Base-by-base conservation (phyloP, 2,113 vertebrate species). In the Odocoileus virginianus region DNA sequence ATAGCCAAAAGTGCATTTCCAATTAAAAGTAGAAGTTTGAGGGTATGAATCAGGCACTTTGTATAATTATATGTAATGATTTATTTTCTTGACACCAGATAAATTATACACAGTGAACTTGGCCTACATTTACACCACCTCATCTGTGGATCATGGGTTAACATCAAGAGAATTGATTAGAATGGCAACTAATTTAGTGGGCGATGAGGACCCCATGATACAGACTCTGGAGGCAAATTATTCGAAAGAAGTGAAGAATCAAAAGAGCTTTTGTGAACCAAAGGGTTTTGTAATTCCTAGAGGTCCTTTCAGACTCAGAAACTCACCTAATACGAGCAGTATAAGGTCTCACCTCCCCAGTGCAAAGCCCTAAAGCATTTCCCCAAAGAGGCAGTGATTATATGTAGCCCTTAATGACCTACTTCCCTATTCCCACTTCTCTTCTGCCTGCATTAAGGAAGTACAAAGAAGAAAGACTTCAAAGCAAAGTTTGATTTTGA, bases 41-140 rank as follows among this genome's bases (percentile, higher is more conserved):
- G 19, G 40, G 64, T 61, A 47, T 94, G 89, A 97, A 89, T 95
- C 91, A 82, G 86, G 81, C 17, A 89, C 76, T 84, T 91, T 61
- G 87, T 23, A 23, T 92, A 90, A 94, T 95, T 94, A 95, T 89
- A 28, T 74, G 60, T 71, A 96, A 85, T 95, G 87, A 83, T 88
- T 98, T 97, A 84, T 95, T 97, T 98, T 85, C 91, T 92, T 76
- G 5, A 61, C 54, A 97, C 82, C 87, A 97, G 97, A 95, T 97
- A 87, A 98, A 97, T 89, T 82, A 87, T 91, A 87, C 85, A 55
- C n/a, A 43, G 79, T 64, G 92, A 76, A 93, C 87, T 54, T 93
- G 97, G 81, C 9, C 9, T 97, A 50, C 36, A 55, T 87, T 83
- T 89, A 13, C 84, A 81, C 33, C n/a, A 61, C 30, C 40, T 90